Evolutionary conservation across 1,140 invertebrate species (phyloP), one percentile per base, ranked within the genome.

Genomic region (Hypsibius dujardini): DNA sequence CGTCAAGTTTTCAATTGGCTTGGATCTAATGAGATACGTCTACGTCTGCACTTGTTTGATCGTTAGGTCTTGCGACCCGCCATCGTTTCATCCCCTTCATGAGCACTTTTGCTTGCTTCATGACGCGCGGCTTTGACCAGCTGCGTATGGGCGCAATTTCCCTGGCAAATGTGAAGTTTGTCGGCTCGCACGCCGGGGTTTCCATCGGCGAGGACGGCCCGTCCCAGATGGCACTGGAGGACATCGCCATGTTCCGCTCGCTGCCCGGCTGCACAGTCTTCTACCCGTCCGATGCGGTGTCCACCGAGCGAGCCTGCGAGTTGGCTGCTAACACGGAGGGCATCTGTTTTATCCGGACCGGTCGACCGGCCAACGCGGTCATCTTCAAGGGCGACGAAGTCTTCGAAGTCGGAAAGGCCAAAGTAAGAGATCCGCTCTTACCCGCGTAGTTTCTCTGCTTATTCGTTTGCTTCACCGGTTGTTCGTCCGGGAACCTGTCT

Each of bases 141-240:
- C 90, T 99, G 75, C 86, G 96, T 73, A 98, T 99, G 95, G 95
- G 90, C 62, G 95, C 95, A 28, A 95, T 99, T 76, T 98, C 94
- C 47, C 92, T 97, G 82, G 90, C 90, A 0, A 97, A 98, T 80
- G 87, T 94, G 1, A 99, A 98, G 79, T 93, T 96, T 79, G 90
- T 86, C 74, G 86, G 86, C 14, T 97, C 95, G 3, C 95, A 98
- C 81, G 92, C 89, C 79, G 95, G 95, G 71, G 87, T 97, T 46
- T 95, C 91, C 75, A 86, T 86, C 76, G 92, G 92, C 70, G 93
- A 96, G 80, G 95, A 98, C 83, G 95, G 95, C 2, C 95, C 95
- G n/a, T 95, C 90, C 70, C 95, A 99, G 82, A 99, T 99, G 96
- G 96, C 90, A 60, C 82, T 99, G 0, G 96, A 99, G 82, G 96